These are phyloP conservation scores for Chrosomus eos DNA, from an alignment of 2,797 vertebrate species.

Conservation along the genomic window DNA sequence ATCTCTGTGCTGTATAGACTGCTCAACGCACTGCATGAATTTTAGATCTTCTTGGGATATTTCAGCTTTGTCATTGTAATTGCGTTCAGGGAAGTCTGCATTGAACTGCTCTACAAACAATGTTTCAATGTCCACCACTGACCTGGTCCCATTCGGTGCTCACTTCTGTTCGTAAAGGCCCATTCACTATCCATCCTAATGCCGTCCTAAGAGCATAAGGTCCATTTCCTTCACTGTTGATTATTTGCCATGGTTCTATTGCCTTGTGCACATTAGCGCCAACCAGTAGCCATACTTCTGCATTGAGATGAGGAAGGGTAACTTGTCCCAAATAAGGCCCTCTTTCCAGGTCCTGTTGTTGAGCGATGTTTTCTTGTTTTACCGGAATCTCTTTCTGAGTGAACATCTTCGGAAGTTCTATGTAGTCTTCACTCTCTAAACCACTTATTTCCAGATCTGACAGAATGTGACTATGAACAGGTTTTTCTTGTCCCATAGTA, in stretches of 20 bases:
- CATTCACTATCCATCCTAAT: constrained; percentile 36
- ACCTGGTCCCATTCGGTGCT: not conserved
- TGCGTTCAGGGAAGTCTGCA: not conserved
- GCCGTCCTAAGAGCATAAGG: constrained; percentile 27
- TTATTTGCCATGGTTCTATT: constrained; percentile 24
- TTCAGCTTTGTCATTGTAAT: not conserved
- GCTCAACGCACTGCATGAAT: too few species aligned
- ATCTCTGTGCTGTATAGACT: too few species aligned
- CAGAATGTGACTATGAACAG: too few species aligned
- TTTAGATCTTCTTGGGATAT: not conserved
- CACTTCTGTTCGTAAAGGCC: not conserved
- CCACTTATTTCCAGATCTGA: too few species aligned
- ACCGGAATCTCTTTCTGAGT: constrained; percentile 32
- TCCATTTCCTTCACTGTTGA: constrained; percentile 30
- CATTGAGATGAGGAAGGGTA: not conserved
- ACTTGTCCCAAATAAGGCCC: constrained; percentile 4
- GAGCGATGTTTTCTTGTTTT: not conserved
- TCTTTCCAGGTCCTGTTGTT: not conserved
- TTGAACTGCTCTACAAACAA: not conserved
- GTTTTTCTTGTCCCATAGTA: too few species aligned
- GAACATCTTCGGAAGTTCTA: not conserved
- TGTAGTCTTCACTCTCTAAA: too few species aligned
- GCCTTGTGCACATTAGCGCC: constrained; percentile 11
- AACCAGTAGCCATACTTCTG: constrained; percentile 20
- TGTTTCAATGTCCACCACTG: not conserved